Conservation (phyloP, 2,113 vertebrate genomes). For the Cisticola juncidis region DNA sequence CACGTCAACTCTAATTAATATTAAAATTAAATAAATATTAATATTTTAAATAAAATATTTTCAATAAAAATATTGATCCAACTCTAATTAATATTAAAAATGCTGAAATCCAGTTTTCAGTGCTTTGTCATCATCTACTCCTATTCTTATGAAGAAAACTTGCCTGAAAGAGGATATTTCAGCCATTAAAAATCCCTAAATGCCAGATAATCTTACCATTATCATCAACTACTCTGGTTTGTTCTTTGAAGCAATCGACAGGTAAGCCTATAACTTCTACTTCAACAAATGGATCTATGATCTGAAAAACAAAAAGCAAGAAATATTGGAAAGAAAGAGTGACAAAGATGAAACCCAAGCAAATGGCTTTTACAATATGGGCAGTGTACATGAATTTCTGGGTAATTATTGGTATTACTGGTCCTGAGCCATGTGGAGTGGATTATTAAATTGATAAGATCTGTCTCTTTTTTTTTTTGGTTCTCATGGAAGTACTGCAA, state of each 20-base stretch:
- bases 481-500: background rate
- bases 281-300: slow-evolving; percentile 98
- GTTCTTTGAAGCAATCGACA: slow-evolving; percentile 92
- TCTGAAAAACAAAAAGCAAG: slow-evolving; percentile 75
- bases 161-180: background rate
- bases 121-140: background rate
- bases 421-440: background rate
- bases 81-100: background rate
- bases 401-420: background rate
- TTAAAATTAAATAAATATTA: no score
- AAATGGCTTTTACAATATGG: background rate
- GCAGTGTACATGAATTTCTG: background rate
- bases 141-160: background rate
- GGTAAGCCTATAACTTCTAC: slow-evolving; percentile 95
- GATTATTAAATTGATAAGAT: background rate
- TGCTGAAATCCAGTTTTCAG: background rate
- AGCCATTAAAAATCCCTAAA: background rate
- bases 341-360: background rate
- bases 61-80: no score
- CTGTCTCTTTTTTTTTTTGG: background rate
- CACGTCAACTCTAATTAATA: background rate
- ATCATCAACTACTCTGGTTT: slow-evolving; percentile 95
- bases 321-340: background rate
- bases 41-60: no score
- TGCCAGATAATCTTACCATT: slow-evolving; percentile 81